Base-by-base conservation (phyloP, 2,113 vertebrate genomes). In the Ornithorhynchus anatinus region DNA sequence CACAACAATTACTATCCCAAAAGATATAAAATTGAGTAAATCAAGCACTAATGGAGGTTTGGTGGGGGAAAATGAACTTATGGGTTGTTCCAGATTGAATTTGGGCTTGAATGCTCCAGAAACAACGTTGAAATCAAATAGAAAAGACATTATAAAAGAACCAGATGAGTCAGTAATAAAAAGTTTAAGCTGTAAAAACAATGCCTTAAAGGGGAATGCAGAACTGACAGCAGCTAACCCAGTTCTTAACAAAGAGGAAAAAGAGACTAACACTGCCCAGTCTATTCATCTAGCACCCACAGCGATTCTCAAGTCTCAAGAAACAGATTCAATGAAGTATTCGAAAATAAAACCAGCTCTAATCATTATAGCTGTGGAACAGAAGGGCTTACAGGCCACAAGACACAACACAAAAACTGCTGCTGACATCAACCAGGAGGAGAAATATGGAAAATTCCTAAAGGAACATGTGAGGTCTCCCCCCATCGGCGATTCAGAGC, bases 301-400 rank as follows among this genome's bases (percentile, higher is more conserved):
- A 5, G 20, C 68, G 53, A 36, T 57, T 45, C 25, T 9, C 25
- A 22, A 25, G 59, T 54, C 0, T 13, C 81, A 76, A 42, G 44
- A 5, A 40, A 50, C 16, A 14, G 22, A 81, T 59, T 45, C 68
- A 69, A 50, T 65, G 38, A 59, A 48, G 13, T 1, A 31, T 43
- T 25, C 74, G 6, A 56, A 74, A 36, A 54, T 69, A 70, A 75
- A 77, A 44, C 13, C 82, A 33, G 6, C 57, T 2, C 66, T 85
- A 14, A 59, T 89, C 64, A 72, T 74, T 40, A 31, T 81, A 31
- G 61, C 88, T 32, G 75, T 80, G 53, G 83, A 89, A 36, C 80
- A 88, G 58, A 79, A 86, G 70, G 80, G 32, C 38, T 72, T 83
- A 12, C 84, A 89, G 65, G 78, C 82, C 61, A 59, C 78, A 32